phyloP scores from a whole-genome alignment of 2,113 vertebrate species.

The Myotis lucifugus region DNA sequence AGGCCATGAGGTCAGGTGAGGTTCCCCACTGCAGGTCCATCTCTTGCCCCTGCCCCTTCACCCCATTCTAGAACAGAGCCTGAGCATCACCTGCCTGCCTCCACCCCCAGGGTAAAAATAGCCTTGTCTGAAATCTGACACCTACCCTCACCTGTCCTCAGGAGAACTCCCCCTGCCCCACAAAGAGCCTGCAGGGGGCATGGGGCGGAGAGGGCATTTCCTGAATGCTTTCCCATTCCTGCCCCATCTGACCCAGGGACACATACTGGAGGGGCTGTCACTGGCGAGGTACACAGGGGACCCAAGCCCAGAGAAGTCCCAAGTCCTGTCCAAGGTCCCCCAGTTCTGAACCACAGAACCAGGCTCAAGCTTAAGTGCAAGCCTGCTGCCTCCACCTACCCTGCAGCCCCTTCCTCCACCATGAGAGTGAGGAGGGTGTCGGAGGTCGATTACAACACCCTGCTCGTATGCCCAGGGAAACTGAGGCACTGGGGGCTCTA shows the following conservation, averaged over 20 bases:
- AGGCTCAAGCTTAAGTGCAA: not conserved
- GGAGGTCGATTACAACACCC: not conserved
- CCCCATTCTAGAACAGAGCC: not conserved
- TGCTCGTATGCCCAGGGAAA: not conserved
- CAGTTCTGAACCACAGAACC: not conserved
- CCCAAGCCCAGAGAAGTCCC: not conserved
- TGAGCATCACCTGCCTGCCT: not conserved
- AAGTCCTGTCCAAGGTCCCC: not conserved
- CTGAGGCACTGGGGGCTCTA: not conserved
- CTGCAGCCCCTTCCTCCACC: not conserved
- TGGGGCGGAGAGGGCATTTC: not conserved
- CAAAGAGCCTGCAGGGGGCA: not conserved
- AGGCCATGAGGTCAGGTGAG: not conserved
- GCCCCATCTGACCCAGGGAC: not conserved
- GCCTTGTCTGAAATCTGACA: conserved; percentile 49
- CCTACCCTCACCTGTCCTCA: not conserved
- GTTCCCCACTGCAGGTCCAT: not conserved
- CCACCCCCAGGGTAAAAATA: conserved; percentile 60
- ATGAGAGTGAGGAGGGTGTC: not conserved
- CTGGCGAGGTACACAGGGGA: not conserved
- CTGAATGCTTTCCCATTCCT: not conserved
- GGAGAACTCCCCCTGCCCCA: not conserved
- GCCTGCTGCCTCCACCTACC: not conserved
- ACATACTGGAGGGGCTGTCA: not conserved
- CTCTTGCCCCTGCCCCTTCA: not conserved